Conservation (phyloP, 2,888 invertebrate species). For the Hesperia comma region DNA sequence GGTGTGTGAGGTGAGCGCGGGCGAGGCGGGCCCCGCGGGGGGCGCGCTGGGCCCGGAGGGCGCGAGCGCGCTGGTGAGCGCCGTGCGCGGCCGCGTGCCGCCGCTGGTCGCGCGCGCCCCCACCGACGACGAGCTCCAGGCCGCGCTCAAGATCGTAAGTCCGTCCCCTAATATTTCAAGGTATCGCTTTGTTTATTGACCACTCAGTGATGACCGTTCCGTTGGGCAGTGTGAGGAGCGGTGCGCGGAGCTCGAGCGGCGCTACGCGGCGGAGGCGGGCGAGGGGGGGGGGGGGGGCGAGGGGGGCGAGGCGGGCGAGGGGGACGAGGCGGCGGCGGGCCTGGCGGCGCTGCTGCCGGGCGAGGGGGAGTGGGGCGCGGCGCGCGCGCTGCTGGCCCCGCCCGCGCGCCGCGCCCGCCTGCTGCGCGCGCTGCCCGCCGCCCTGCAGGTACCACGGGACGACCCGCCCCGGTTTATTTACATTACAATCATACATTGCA, state of each 20-base stretch:
- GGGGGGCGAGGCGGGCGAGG: conserved; percentile 38
- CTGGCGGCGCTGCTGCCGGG: conserved; percentile 50
- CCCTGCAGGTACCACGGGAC: conserved; percentile 20
- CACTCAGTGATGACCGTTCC: too few species aligned
- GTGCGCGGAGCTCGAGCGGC: conserved; percentile 46
- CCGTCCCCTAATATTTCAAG: too few species aligned
- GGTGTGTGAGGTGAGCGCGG: conserved; percentile 48
- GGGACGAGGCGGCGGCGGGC: conserved; percentile 12
- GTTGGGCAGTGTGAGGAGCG: conserved; percentile 50
- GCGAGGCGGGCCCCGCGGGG: conserved; percentile 44
- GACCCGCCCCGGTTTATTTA: too few species aligned
- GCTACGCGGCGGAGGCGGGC: conserved; percentile 37
- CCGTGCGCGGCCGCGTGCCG: conserved; percentile 47
- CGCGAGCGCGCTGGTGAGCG: conserved; percentile 46
- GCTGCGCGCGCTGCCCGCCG: conserved; percentile 37
- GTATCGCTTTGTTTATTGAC: too few species aligned
- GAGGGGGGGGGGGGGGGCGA: conserved; percentile 48
- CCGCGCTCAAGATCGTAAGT: conserved; percentile 40
- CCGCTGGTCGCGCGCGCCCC: conserved; percentile 30
- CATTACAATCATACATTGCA: too few species aligned
- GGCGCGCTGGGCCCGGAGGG: conserved; percentile 42
- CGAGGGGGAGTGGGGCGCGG: conserved; percentile 54
- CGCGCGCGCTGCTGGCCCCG: conserved; percentile 49
- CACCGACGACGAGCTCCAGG: conserved; percentile 32
- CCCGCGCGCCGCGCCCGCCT: conserved; percentile 44